phyloP scores from a whole-genome alignment of 2,888 invertebrate genomes.

The Pilophorus perplexus region DNA sequence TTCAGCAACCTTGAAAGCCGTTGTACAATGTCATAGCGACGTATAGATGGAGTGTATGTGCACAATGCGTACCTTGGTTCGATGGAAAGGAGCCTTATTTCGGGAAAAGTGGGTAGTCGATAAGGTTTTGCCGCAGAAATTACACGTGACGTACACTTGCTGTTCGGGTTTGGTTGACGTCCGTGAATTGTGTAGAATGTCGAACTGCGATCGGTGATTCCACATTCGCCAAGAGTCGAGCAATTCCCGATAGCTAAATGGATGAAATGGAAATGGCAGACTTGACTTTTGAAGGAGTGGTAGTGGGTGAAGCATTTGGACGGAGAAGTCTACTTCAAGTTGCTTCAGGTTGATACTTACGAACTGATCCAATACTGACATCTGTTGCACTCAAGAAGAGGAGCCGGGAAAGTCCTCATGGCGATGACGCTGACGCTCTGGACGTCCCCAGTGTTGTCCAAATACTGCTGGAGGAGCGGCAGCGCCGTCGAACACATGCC shows the following conservation, averaged over 20 bases:
- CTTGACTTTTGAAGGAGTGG: not conserved
- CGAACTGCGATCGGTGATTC: constrained; percentile 84
- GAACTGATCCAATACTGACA: constrained; percentile 68
- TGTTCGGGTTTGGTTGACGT: constrained; percentile 61
- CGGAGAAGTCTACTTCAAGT: not conserved
- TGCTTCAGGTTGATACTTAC: constrained; percentile 49
- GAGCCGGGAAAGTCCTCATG: constrained; percentile 72
- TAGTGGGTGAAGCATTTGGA: too few relatives aligned
- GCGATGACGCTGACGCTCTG: constrained; percentile 83
- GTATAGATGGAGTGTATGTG: too few relatives aligned
- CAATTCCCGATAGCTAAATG: constrained; percentile 71
- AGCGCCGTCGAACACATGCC: constrained; percentile 66
- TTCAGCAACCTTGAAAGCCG: too few relatives aligned
- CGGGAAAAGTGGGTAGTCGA: constrained; percentile 57
- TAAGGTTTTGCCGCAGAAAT: constrained; percentile 92
- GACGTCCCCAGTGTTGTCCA: constrained; percentile 84
- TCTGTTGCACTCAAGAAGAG: constrained; percentile 62
- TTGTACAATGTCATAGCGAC: too few relatives aligned
- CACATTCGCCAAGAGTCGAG: constrained; percentile 89
- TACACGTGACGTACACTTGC: constrained; percentile 81
- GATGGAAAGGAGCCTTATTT: constrained; percentile 38
- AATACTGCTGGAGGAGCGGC: constrained; percentile 77
- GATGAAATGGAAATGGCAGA: not conserved
- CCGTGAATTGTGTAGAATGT: constrained; percentile 68
- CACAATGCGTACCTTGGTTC: constrained; percentile 39